Base-by-base conservation (phyloP, 2,888 invertebrate species). In the Phlogophora meticulosa region DNA sequence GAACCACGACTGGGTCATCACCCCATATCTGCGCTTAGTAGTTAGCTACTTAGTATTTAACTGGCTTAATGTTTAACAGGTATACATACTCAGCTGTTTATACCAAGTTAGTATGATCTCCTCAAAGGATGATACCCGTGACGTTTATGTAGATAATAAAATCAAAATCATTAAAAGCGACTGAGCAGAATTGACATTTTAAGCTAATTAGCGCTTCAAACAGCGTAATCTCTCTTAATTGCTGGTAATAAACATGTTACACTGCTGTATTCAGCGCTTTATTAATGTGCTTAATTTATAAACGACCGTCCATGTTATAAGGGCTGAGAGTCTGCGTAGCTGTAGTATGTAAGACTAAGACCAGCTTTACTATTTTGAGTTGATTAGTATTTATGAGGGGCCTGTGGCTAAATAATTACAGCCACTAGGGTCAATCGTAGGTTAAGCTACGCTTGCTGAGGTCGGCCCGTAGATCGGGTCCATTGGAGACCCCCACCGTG, bases 181-280 rank as follows among this genome's bases (percentile, higher is more conserved):
- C 24, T 62, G 40, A 64, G 63, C 64, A 61, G 61, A 76, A 79
- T 76, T 76, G 82, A 82, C 80, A 72, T 60, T 82, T 76, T 72
- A 69, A 82, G 69, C 70, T 70, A 66, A 74, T 72, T 73, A 77
- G 70, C 67, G 46, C 49, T 83, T 68, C 58, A 80, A 80, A 64
- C 78, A 67, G 52, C 68, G 59, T 80, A 76, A 83, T 80, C 74
- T 63, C 48, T 34, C 48, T 67, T 64, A 73, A 80, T 77, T 77
- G 70, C 74, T 38, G 65, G 70, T 66, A 77, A 70, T 80, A 77
- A 83, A 83, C 83, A 76, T 80, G 77, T 76, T 52, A 82, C 63
- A 58, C 28, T 59, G 65, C 61, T 62, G 64, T 75, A 67, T 77
- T 66, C 63, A 81, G 82, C 67, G 78, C 78, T 78, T 78, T 77